phyloP scores from a whole-genome alignment of 2,888 invertebrate species.

The Erynnis tages region DNA sequence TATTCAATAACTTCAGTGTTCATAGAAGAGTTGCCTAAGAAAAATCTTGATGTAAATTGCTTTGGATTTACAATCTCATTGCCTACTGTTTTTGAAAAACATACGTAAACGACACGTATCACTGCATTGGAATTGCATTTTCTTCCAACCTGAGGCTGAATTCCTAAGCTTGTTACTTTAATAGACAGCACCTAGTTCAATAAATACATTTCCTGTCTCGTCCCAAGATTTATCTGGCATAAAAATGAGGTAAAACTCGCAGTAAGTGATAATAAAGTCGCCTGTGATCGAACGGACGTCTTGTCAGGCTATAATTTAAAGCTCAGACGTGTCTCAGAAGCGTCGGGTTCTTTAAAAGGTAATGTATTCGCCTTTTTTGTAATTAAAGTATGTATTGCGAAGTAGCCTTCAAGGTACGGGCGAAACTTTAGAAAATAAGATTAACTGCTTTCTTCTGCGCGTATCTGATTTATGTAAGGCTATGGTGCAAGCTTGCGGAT shows the following conservation, averaged over 20 bases:
- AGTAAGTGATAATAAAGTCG: constrained; percentile 47
- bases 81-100: too few species aligned
- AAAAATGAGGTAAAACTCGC: constrained; percentile 33
- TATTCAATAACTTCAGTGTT: too few species aligned
- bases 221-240: constrained; percentile 17
- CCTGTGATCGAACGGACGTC: constrained; percentile 40
- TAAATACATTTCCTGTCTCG: constrained; percentile 7
- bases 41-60: too few species aligned
- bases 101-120: too few species aligned
- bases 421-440: constrained; percentile 25
- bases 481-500: constrained; percentile 13
- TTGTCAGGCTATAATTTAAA: constrained; percentile 47
- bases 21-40: too few species aligned
- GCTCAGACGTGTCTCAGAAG: constrained; percentile 38
- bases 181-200: not conserved
- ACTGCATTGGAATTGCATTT: too few species aligned
- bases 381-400: constrained; percentile 44
- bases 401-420: constrained; percentile 34
- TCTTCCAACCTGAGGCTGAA: not conserved
- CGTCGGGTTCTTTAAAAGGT: constrained; percentile 48
- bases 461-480: constrained; percentile 28
- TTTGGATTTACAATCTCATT: too few species aligned
- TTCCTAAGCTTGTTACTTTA: not conserved
- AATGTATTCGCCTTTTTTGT: constrained; percentile 44
- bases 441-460: constrained; percentile 32